phyloP scores from a whole-genome alignment of 1,140 invertebrate species.

The Hestina assimilis region DNA sequence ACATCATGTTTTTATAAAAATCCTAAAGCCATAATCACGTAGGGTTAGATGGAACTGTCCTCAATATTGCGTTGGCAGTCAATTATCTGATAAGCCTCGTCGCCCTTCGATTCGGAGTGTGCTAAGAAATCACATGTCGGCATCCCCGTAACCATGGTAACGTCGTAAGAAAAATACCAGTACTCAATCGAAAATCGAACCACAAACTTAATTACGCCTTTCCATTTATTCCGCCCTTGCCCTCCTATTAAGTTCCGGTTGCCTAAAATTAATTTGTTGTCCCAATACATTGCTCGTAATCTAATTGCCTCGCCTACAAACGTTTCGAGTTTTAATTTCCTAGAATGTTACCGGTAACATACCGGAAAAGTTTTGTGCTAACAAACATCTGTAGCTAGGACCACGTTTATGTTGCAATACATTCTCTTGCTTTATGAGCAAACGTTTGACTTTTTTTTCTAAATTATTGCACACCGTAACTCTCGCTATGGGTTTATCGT shows the following conservation, averaged over 20 bases:
- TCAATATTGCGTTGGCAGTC: slow-evolving; percentile 35
- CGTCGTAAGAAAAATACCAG: slow-evolving; percentile 46
- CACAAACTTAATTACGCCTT: slow-evolving; percentile 52
- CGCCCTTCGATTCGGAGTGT: slow-evolving; percentile 36
- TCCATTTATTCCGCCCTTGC: slow-evolving; percentile 47
- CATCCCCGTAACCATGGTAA: slow-evolving; percentile 41
- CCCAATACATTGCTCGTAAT: slow-evolving; percentile 42
- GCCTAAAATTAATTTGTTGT: slow-evolving; percentile 55
- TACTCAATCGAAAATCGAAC: slow-evolving; percentile 42
- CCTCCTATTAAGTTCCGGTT: slow-evolving; percentile 42
- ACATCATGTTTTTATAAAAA: not conserved
- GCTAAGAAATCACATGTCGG: slow-evolving; percentile 32
- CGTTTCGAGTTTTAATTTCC: slow-evolving; percentile 28
- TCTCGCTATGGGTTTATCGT: no score
- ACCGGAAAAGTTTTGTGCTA: slow-evolving; percentile 19
- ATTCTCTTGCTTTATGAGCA: slow-evolving; percentile 6
- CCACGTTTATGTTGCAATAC: slow-evolving; percentile 11
- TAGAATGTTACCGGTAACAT: slow-evolving; percentile 6
- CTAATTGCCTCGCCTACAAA: slow-evolving; percentile 44
- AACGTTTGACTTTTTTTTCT: not conserved
- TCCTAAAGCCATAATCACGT: slow-evolving; percentile 9
- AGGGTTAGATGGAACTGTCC: slow-evolving; percentile 12
- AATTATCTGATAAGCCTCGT: slow-evolving; percentile 64
- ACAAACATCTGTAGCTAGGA: slow-evolving; percentile 19
- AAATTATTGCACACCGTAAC: not conserved